Percentiles rank a stretch among this genome's conserved stretches.
Conservation (phyloP, 2,888 invertebrate genomes). For the Limenitis camilla region DNA sequence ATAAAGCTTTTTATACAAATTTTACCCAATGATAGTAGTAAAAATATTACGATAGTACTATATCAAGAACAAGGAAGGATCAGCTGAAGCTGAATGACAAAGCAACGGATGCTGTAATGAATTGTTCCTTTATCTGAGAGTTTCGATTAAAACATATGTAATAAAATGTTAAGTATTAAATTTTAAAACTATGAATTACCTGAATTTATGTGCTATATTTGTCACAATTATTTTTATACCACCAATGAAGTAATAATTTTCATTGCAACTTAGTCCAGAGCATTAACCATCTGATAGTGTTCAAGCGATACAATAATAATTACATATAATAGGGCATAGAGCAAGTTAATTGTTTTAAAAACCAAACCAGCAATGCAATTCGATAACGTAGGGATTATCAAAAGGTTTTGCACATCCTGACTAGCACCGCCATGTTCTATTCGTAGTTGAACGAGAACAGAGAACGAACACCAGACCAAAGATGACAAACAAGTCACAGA, state of each 20-base stretch:
- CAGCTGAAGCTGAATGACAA: conserved; percentile 24
- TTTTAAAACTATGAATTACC: conserved; percentile 56
- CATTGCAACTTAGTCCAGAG: conserved; percentile 60
- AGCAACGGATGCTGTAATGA: conserved; percentile 21
- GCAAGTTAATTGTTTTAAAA: conserved; percentile 34
- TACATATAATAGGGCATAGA: conserved; percentile 30
- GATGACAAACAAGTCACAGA: too few relatives aligned
- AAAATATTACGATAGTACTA: conserved; percentile 9
- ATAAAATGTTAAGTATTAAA: conserved; percentile 17
- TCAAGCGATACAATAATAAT: conserved; percentile 22
- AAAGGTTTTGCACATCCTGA: conserved; percentile 68
- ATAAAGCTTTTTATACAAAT: not conserved
- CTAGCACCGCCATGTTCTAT: conserved; percentile 71
- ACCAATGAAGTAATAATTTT: conserved; percentile 68
- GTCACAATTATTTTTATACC: conserved; percentile 74
- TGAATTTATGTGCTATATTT: conserved; percentile 61
- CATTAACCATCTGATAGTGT: conserved; percentile 26
- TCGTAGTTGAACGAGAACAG: conserved; percentile 46
- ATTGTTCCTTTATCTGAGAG: conserved; percentile 11
- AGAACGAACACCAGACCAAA: not conserved
- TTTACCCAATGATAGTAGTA: not conserved
- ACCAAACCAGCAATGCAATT: conserved; percentile 42
- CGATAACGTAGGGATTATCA: conserved; percentile 59
- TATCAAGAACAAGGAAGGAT: conserved; percentile 22
- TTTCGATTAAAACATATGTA: not conserved